phyloP scores from a whole-genome alignment of 2,113 vertebrate species.

The Dolichotis patagonum region DNA sequence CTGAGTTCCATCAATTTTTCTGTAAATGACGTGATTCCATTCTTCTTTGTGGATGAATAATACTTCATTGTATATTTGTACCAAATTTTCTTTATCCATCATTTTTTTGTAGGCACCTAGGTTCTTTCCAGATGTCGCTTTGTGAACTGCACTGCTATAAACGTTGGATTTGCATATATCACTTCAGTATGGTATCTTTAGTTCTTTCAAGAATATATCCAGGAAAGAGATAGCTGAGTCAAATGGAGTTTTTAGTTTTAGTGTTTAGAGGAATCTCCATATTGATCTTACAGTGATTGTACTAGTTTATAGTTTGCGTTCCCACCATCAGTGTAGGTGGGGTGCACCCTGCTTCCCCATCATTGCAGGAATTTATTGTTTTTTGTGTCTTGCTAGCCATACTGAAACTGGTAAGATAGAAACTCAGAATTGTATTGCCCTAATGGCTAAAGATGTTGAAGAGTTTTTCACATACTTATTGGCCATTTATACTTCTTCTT shows the following conservation, averaged over 20 bases:
- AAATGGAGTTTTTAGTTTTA: background rate
- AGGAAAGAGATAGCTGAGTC: background rate
- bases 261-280: background rate
- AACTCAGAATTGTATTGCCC: background rate
- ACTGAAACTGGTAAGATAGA: background rate
- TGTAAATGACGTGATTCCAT: background rate
- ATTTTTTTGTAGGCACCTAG: background rate
- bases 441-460: background rate
- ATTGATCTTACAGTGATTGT: background rate
- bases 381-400: background rate
- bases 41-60: background rate
- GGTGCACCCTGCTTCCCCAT: background rate
- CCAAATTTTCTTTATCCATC: background rate
- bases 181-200: background rate
- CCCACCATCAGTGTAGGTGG: background rate
- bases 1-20: background rate
- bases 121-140: background rate
- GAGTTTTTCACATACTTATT: background rate
- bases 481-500: background rate
- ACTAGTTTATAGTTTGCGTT: background rate
- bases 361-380: background rate
- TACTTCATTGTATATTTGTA: background rate
- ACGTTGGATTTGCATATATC: background rate
- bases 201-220: background rate
- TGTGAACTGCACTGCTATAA: background rate